Conservation (phyloP, 2,888 invertebrate genomes). For the Eristalis arbustorum region DNA sequence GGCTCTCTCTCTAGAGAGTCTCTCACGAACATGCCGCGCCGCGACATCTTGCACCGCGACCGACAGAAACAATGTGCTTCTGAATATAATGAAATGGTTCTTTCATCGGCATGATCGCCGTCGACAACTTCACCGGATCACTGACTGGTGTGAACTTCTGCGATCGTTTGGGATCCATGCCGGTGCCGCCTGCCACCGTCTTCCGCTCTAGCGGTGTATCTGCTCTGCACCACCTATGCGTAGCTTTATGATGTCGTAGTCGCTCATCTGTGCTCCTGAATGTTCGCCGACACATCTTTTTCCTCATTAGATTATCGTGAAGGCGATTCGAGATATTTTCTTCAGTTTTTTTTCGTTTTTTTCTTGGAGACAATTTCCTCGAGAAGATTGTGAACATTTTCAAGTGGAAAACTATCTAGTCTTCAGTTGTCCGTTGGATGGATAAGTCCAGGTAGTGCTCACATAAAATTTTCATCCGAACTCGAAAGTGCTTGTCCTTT, state of each 20-base stretch:
- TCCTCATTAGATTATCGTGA: slow-evolving; percentile 28
- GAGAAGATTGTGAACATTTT: slow-evolving; percentile 25
- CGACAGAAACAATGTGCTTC: slow-evolving; percentile 24
- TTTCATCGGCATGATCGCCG: slow-evolving; percentile 41
- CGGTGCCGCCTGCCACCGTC: not conserved
- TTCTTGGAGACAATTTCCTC: slow-evolving; percentile 48
- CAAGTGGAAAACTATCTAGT: slow-evolving; percentile 52
- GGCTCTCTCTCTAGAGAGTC: slow-evolving; percentile 36
- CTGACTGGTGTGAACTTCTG: slow-evolving; percentile 60
- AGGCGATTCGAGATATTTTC: slow-evolving; percentile 22
- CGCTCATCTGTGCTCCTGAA: slow-evolving; percentile 38
- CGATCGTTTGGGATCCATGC: slow-evolving; percentile 26
- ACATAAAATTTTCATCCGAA: not conserved
- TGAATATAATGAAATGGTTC: slow-evolving; percentile 63
- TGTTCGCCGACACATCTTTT: not conserved
- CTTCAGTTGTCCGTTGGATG: slow-evolving; percentile 60
- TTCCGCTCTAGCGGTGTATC: slow-evolving; percentile 42
- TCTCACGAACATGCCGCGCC: not conserved
- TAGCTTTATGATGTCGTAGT: slow-evolving; percentile 45
- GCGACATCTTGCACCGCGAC: not conserved
- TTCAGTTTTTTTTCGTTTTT: not conserved
- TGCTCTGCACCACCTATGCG: slow-evolving; percentile 42
- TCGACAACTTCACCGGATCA: slow-evolving; percentile 7
- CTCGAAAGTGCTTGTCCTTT: not conserved
- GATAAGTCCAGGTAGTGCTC: slow-evolving; percentile 62